These are phyloP conservation scores for Ptilodon capucinus DNA, from an alignment of 2,888 invertebrate species.

Conservation along the genomic window DNA sequence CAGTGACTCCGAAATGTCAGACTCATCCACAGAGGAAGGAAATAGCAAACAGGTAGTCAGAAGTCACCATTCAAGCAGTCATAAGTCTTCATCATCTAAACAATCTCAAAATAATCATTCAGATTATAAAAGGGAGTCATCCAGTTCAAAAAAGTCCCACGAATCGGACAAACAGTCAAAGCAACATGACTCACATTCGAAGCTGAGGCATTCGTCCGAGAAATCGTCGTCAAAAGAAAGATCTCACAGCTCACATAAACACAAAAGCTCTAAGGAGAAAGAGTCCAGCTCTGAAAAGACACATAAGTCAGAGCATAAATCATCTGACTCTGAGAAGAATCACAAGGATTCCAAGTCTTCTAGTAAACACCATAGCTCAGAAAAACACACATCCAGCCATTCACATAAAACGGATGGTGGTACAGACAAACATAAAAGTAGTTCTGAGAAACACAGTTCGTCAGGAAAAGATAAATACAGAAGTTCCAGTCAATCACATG, in stretches of 20 bases:
- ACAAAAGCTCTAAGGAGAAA: conserved; percentile 52
- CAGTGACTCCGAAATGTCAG: conserved; percentile 51
- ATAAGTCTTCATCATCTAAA: conserved; percentile 48
- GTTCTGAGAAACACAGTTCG: conserved; percentile 35
- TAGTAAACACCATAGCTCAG: conserved; percentile 35
- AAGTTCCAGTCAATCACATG: conserved; percentile 35
- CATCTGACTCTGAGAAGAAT: conserved; percentile 47
- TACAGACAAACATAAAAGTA: conserved; percentile 47
- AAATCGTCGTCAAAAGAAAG: conserved; percentile 51
- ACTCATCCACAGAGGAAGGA: conserved; percentile 57
- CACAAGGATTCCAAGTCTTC: conserved; percentile 43
- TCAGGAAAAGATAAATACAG: conserved; percentile 47
- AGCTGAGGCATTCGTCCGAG: conserved; percentile 45
- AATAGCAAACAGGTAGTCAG: conserved; percentile 53
- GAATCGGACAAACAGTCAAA: conserved; percentile 44
- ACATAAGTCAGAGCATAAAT: conserved; percentile 47
- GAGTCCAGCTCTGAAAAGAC: conserved; percentile 49
- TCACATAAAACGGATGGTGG: conserved; percentile 43
- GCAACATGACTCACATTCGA: conserved; percentile 44
- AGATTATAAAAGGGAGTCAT: conserved; percentile 46
- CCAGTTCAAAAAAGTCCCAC: conserved; percentile 40
- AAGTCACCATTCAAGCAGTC: conserved; percentile 48
- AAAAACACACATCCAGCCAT: conserved; percentile 44
- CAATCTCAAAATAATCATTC: conserved; percentile 43
- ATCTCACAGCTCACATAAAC: conserved; percentile 50